Base-by-base conservation (phyloP, 2,888 invertebrate species). In the Eulithis testata region DNA sequence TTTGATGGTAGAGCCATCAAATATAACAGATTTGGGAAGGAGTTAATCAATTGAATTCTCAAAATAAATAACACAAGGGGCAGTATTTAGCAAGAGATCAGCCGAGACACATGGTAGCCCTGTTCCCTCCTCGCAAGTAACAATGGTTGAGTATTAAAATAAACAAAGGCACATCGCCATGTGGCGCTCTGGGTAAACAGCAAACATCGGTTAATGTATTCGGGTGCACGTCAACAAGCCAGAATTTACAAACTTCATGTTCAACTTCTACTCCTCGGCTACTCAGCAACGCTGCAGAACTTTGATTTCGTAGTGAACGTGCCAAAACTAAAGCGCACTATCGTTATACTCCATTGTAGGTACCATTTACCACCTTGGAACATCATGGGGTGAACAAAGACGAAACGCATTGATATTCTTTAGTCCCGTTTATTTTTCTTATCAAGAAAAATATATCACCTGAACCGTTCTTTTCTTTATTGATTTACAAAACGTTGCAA, bases 121-220 rank as follows among this genome's bases (percentile, higher is more conserved):
- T 82, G 86, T 84, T 85, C 87, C 83, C 88, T 88, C 79, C 53
- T 78, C 84, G 81, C 85, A 79, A 84, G 82, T 89, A 87, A 90
- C 91, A 90, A 88, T 88, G 86, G 87, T 78, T 90, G 90, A 91
- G 91, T 91, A 93, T 93, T 93, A 90, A 91, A 93, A 90, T 91
- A 92, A 93, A 93, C 92, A 92, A 79, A 80, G 78, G 75, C 73
- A 73, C 78, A 81, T 82, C 85, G 89, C 90, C 92, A 91, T 91
- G 91, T 91, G 92, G 89, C 86, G 78, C 79, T 82, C 76, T 80
- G 83, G 80, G 82, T 82, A 88, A 89, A 90, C 84, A 87, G 80
- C 82, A 85, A 86, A 87, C 76, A 65, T 65, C 75, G 81, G 82
- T 81, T 90, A 91, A 92, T 91, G 81, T 91, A 92, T 92, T 89